Evolutionary conservation across 2,113 vertebrate species (phyloP).

Genomic region (Tretioscincus oriximinensis): DNA sequence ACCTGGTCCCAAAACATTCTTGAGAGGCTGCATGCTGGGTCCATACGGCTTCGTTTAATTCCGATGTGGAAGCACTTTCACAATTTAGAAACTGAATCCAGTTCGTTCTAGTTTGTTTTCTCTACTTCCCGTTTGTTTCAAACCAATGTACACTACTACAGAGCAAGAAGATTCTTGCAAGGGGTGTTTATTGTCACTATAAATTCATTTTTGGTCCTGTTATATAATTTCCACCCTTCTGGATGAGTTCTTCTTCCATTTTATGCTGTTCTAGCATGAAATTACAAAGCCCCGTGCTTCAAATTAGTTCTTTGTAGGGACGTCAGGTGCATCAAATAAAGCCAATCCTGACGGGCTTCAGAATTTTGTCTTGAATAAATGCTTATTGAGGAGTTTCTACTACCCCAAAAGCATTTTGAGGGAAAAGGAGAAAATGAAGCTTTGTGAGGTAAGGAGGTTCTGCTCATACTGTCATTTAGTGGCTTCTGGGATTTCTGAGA

Average conservation of each 20-base stretch:
- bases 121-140: slow-evolving; percentile 19
- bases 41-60: no score
- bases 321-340: slow-evolving; percentile 55
- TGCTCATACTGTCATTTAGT: not conserved
- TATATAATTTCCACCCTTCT: slow-evolving; percentile 54
- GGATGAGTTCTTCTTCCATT: slow-evolving; percentile 64
- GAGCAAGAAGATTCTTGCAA: slow-evolving; percentile 38
- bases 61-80: no score
- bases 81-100: slow-evolving; percentile 34
- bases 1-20: no score
- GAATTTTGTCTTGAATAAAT: slow-evolving; percentile 20
- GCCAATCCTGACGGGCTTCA: slow-evolving; percentile 41
- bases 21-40: no score
- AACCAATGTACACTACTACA: slow-evolving; percentile 32
- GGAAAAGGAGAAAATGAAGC: slow-evolving; percentile 10
- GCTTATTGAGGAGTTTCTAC: slow-evolving; percentile 23
- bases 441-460: not conserved
- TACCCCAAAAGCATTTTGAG: slow-evolving; percentile 6
- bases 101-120: slow-evolving; percentile 16
- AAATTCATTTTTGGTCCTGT: slow-evolving; percentile 46
- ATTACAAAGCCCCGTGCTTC: slow-evolving; percentile 60
- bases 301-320: slow-evolving; percentile 61
- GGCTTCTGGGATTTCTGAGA: slow-evolving; percentile 13
- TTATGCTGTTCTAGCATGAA: slow-evolving; percentile 71
- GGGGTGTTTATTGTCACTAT: slow-evolving; percentile 45